A percentile compares a stretch with the other conserved stretches of the same genome.
phyloP scores from a whole-genome alignment of 2,888 invertebrate genomes.

The Tachina lurida region DNA sequence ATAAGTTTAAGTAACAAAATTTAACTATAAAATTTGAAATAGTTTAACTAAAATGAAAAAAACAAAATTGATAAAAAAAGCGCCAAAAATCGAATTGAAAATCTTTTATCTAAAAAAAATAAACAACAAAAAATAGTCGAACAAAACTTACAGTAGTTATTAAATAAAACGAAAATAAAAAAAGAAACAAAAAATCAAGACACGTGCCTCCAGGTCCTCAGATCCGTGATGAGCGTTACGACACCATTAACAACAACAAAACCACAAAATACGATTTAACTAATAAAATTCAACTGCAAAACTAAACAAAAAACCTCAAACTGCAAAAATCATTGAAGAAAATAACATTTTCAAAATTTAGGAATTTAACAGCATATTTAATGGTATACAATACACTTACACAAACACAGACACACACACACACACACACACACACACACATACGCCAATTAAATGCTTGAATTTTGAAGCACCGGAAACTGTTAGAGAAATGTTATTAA shows the following conservation, averaged over 20 bases:
- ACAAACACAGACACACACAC: not conserved
- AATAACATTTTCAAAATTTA: constrained; percentile 51
- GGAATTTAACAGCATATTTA: constrained; percentile 37
- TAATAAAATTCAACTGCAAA: constrained; percentile 63
- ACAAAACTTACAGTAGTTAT: constrained; percentile 64
- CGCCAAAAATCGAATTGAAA: constrained; percentile 61
- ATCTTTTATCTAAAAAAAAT: constrained; percentile 32
- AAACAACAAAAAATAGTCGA: constrained; percentile 58
- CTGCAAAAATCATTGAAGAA: constrained; percentile 34
- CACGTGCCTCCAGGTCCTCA: constrained; percentile 75
- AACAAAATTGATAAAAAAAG: constrained; percentile 50
- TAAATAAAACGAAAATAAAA: constrained; percentile 11
- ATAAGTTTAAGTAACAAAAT: constrained; percentile 66
- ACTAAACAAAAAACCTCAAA: constrained; percentile 52
- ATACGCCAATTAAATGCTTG: constrained; percentile 32
- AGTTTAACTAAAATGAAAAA: constrained; percentile 60
- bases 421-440: not conserved
- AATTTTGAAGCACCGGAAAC: constrained; percentile 48
- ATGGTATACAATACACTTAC: constrained; percentile 28
- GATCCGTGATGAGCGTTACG: constrained; percentile 74
- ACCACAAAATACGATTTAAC: constrained; percentile 35
- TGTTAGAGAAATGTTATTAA: not conserved
- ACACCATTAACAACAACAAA: constrained; percentile 65
- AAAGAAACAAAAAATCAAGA: constrained; percentile 55
- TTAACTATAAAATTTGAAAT: constrained; percentile 54